Evolutionary conservation across 2,888 invertebrate species (phyloP), one percentile per base, ranked within the genome.

Genomic region (Thereva nobilitata): DNA sequence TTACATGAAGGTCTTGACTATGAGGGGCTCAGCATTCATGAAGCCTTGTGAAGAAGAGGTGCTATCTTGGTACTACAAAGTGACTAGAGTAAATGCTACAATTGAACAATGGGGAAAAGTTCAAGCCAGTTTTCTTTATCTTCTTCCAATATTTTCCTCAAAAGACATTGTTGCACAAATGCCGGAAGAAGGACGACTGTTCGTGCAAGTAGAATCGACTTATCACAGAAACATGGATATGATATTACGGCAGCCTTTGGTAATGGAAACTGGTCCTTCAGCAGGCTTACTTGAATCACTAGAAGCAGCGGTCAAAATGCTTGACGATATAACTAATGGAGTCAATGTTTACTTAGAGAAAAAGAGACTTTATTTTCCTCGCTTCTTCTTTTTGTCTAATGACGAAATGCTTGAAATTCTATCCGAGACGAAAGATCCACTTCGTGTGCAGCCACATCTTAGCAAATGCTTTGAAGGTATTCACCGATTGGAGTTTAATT

Each of bases 331-430:
- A 56, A 84, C 84, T 68, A 84, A 84, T 69, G 87, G 87, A 1
- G 84, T 89, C 0, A 85, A 85, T 73, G 82, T 83, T 55, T 90
- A 89, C 75, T 79, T 91, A 67, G 86, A 89, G 74, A 84, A 85
- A 75, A 87, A 89, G 73, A 81, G 88, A 67, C 76, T 87, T 8
- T 85, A 82, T 73, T 90, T 90, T 75, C 86, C 89, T 9, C 86
- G 91, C 71, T 88, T 92, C 75, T 91, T 90, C 80, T 91, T 91
- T 74, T 77, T 91, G 64, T 89, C 90, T 1, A 89, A 91, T 76
- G 86, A 87, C 72, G 90, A 91, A 78, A 84, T 91, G 79, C 79
- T 91, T 59, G 86, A 88, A 73, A 87, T 91, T 70, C 79, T 92
- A 35, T 89, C 90, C 1, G 87, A 89, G 77, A 86, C 87, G 1